A percentile compares a stretch with the other conserved stretches of the same genome.
Evolutionary conservation across 2,888 invertebrate genomes (phyloP).

Genomic region (Callosobruchus maculatus): DNA sequence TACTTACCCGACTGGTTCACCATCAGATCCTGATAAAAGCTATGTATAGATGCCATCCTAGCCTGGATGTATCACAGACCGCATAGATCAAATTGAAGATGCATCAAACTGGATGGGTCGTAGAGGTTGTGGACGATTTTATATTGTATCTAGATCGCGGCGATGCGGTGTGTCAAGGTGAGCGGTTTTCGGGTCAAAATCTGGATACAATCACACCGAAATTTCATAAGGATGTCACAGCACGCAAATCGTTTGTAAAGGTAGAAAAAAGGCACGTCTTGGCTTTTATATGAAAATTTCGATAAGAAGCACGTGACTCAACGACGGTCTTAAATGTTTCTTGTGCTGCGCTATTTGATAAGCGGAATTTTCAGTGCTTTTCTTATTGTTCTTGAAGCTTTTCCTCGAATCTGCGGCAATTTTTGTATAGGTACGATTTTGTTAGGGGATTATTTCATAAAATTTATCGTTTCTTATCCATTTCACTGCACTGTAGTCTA

Average conservation of each 20-base stretch:
- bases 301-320: neutral
- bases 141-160: neutral
- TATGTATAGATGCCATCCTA: constrained; percentile 5
- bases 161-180: neutral
- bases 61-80: neutral
- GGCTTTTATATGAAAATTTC: neutral
- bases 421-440: no score
- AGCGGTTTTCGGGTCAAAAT: neutral
- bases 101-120: neutral
- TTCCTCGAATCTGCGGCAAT: no score
- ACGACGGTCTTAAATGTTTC: neutral
- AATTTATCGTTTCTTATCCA: no score
- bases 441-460: no score
- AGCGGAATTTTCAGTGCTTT: neutral
- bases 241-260: neutral
- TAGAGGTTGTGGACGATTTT: neutral
- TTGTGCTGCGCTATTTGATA: neutral
- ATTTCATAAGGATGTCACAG: neutral
- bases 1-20: constrained; percentile 4
- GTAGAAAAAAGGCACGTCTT: neutral
- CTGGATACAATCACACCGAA: neutral
- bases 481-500: no score
- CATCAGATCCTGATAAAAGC: constrained; percentile 7
- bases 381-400: no score
- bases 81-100: neutral